Conservation (phyloP, 2,113 vertebrate species). For the Romanogobio albipinnatus region DNA sequence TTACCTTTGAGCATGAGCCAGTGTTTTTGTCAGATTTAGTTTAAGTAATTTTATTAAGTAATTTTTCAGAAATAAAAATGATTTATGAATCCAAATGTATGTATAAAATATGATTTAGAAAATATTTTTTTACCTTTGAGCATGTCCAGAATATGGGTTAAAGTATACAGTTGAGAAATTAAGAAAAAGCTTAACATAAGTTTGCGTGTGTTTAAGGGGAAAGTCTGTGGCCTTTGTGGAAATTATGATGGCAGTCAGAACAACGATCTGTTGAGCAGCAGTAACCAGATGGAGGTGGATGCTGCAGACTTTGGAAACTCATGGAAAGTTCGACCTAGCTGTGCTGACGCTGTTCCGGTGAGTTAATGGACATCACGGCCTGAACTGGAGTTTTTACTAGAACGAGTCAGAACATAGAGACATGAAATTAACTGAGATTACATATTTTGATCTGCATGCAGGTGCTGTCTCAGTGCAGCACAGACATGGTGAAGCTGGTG, state of each 20-base stretch:
- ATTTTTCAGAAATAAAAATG: neutral
- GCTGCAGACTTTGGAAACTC: slow-evolving; percentile 91
- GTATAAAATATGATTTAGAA: neutral
- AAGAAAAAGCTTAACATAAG: neutral
- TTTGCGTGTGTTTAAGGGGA: slow-evolving; percentile 74
- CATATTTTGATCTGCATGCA: slow-evolving; percentile 55
- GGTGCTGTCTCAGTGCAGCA: slow-evolving; percentile 76
- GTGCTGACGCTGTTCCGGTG: slow-evolving; percentile 89
- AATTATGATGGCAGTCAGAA: slow-evolving; percentile 94
- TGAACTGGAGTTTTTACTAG: neutral
- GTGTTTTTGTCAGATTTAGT: neutral
- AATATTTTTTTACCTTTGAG: neutral
- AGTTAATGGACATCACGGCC: neutral
- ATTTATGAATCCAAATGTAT: neutral
- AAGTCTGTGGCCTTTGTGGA: slow-evolving; percentile 93
- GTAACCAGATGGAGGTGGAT: slow-evolving; percentile 89
- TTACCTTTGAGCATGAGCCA: too few relatives aligned
- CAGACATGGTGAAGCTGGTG: slow-evolving; percentile 81
- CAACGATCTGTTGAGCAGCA: slow-evolving; percentile 93
- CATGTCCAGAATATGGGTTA: neutral
- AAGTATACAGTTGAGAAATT: neutral
- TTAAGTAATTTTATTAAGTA: neutral
- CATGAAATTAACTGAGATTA: neutral
- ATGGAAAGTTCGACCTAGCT: slow-evolving; percentile 88
- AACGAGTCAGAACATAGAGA: neutral